Evolutionary conservation across 2,113 vertebrate species (phyloP).

Genomic region (Synchiropus splendidus): DNA sequence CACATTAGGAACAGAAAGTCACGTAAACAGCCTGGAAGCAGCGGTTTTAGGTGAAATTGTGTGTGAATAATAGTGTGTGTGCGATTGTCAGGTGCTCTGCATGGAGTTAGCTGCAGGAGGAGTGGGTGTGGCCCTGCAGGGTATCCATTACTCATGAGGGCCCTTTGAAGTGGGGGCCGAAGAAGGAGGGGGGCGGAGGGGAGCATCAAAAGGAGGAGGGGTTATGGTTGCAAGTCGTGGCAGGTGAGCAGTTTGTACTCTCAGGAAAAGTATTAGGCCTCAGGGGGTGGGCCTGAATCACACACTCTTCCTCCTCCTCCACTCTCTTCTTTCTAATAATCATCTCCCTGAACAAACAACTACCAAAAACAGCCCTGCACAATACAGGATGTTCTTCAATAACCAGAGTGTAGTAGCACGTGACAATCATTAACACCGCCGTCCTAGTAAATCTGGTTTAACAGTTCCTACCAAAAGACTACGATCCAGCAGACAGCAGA

Average conservation of each 20-base stretch:
- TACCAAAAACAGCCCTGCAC: no score
- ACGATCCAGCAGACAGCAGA: no score
- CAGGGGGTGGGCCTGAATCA: slow-evolving; percentile 45
- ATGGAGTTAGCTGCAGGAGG: slow-evolving; percentile 39
- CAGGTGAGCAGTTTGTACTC: slow-evolving; percentile 57
- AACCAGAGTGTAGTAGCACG: no score
- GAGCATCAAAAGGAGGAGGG: not conserved
- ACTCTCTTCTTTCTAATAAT: no score
- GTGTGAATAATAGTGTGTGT: slow-evolving; percentile 24
- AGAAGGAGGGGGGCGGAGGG: slow-evolving; percentile 5
- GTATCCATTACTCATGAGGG: slow-evolving; percentile 59
- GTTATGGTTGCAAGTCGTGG: slow-evolving; percentile 39
- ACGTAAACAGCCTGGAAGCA: slow-evolving; percentile 3
- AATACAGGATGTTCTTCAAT: no score
- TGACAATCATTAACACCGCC: no score
- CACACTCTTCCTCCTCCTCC: slow-evolving; percentile 21
- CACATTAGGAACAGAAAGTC: slow-evolving; percentile 1
- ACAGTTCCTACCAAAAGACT: no score
- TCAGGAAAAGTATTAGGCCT: slow-evolving; percentile 49
- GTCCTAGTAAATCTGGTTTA: no score
- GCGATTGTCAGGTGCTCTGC: slow-evolving; percentile 20
- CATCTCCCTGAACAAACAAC: slow-evolving; percentile 6
- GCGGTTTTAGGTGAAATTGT: slow-evolving; percentile 35
- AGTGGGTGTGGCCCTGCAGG: slow-evolving; percentile 53
- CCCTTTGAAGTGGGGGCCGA: slow-evolving; percentile 59